Evolutionary conservation across 2,888 invertebrate species (phyloP).

Genomic region (Xanthorhoe spadicearia): DNA sequence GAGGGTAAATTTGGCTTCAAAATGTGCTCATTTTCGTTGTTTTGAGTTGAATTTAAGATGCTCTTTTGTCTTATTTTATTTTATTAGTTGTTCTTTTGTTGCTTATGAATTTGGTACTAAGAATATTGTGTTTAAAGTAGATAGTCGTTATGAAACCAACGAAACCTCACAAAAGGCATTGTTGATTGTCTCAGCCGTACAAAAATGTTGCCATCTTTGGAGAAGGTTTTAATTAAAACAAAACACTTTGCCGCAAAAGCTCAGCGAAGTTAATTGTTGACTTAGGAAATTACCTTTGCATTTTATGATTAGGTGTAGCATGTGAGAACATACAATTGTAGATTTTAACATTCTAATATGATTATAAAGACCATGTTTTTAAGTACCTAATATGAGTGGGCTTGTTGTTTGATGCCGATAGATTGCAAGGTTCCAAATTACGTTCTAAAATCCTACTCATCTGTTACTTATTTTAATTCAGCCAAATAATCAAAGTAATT

Average conservation of each 20-base stretch:
- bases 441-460: not conserved
- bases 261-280: not conserved
- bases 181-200: not conserved
- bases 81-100: not conserved
- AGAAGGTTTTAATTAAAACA: not conserved
- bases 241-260: not conserved
- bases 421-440: not conserved
- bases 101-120: not conserved
- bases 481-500: not conserved
- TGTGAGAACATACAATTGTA: not conserved
- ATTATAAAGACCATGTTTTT: not conserved
- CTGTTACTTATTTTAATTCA: not conserved
- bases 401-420: not conserved
- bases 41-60: constrained; percentile 1
- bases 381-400: not conserved
- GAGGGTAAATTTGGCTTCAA: not conserved
- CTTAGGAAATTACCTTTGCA: not conserved
- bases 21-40: constrained; percentile 6
- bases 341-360: not conserved
- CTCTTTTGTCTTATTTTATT: not conserved
- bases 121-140: not conserved
- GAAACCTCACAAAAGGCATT: not conserved
- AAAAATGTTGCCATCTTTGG: not conserved
- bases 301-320: not conserved
- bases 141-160: not conserved